phyloP scores from a whole-genome alignment of 1,140 invertebrate genomes.

The Ditylenchus dipsaci region DNA sequence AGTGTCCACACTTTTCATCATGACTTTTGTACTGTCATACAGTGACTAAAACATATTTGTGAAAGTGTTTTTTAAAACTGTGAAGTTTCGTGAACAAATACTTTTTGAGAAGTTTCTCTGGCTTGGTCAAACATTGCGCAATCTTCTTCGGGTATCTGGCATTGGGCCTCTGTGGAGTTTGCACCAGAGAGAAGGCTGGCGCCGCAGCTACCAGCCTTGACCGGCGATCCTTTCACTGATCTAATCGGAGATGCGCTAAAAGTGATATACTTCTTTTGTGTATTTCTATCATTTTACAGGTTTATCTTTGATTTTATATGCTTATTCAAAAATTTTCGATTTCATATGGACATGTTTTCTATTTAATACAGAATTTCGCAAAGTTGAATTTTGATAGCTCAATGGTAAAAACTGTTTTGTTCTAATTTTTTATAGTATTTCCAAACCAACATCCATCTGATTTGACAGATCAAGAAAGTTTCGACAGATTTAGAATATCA shows the following conservation, averaged over 20 bases:
- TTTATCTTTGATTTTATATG: no score
- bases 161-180: neutral
- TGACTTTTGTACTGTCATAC: neutral
- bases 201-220: neutral
- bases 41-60: neutral
- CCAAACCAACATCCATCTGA: no score
- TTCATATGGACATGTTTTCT: no score
- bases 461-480: no score
- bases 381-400: no score
- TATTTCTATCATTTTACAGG: no score
- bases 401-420: no score
- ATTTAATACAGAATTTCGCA: no score
- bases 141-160: slow-evolving; percentile 2
- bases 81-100: neutral
- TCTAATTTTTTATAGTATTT: no score
- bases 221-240: neutral
- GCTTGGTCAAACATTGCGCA: slow-evolving; percentile 4
- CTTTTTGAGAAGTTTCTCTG: slow-evolving; percentile 3
- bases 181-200: neutral
- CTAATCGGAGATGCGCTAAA: slow-evolving; percentile 4
- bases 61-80: neutral
- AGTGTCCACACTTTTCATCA: slow-evolving; percentile 8
- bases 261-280: no score
- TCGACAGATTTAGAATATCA: no score
- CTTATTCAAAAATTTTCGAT: no score